phyloP scores from a whole-genome alignment of 1,140 invertebrate species.

The Platyscapa corneri region DNA sequence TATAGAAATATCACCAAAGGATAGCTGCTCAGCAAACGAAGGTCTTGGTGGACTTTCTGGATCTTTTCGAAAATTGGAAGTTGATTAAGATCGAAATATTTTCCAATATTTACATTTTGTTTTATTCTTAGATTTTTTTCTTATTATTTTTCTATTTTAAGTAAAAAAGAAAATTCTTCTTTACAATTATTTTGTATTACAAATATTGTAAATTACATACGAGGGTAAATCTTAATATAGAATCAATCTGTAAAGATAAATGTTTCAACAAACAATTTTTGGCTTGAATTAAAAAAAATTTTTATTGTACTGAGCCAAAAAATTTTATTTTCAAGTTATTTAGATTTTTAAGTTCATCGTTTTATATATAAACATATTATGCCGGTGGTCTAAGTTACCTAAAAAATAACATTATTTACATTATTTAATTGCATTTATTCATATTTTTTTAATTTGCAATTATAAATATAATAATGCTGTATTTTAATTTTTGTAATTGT shows the following conservation, averaged over 20 bases:
- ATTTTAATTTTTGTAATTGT: neutral
- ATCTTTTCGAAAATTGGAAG: constrained; percentile 86
- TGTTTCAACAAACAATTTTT: no score
- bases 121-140: constrained; percentile 2
- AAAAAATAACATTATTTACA: constrained; percentile 14
- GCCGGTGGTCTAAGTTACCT: constrained; percentile 69
- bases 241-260: no score
- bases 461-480: constrained; percentile 4
- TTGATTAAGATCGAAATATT: constrained; percentile 78
- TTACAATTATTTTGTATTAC: neutral
- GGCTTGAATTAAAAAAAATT: neutral
- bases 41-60: constrained; percentile 82
- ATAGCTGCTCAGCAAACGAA: constrained; percentile 78
- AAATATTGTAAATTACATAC: neutral
- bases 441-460: constrained; percentile 31
- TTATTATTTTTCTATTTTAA: neutral
- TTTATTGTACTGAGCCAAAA: no score
- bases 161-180: neutral
- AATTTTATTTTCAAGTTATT: neutral
- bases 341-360: neutral
- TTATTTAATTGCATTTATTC: neutral
- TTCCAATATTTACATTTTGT: neutral
- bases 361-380: constrained; percentile 46
- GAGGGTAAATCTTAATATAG: neutral
- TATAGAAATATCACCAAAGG: constrained; percentile 80